phyloP scores from a whole-genome alignment of 2,113 vertebrate genomes.

The Odobenus rosmarus region DNA sequence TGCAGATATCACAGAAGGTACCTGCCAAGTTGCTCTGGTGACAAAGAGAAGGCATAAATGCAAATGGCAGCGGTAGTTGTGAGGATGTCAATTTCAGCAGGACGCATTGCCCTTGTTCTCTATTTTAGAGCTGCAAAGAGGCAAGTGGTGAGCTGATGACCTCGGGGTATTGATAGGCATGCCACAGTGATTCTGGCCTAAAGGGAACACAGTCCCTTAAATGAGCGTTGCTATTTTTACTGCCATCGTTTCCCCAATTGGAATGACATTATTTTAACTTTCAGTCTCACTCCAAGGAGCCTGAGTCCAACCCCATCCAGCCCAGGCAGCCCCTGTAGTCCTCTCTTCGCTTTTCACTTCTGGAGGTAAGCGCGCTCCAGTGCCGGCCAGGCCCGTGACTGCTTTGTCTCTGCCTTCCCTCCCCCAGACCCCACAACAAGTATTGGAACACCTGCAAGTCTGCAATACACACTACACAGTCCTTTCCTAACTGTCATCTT shows the following conservation, averaged over 20 bases:
- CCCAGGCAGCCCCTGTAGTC: conserved; percentile 99
- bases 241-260: conserved; percentile 84
- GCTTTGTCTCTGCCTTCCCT: neutral
- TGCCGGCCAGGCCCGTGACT: neutral
- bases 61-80: conserved; percentile 60
- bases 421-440: neutral
- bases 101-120: conserved; percentile 28
- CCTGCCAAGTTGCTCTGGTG: conserved; percentile 36
- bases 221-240: conserved; percentile 73
- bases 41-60: conserved; percentile 59
- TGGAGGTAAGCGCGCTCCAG: conserved; percentile 96
- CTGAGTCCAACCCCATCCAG: conserved; percentile 99
- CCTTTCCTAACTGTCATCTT: neutral
- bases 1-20: neutral
- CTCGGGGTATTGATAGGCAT: conserved; percentile 49
- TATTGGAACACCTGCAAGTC: neutral
- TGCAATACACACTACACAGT: neutral
- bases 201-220: conserved; percentile 46
- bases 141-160: conserved; percentile 44
- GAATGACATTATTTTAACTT: conserved; percentile 97
- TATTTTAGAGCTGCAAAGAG: conserved; percentile 3
- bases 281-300: conserved; percentile 99
- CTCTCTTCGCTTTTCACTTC: conserved; percentile 99
- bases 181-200: conserved; percentile 57
- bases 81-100: conserved; percentile 46